phyloP scores from a whole-genome alignment of 2,888 invertebrate genomes.

The Magallana nippona region DNA sequence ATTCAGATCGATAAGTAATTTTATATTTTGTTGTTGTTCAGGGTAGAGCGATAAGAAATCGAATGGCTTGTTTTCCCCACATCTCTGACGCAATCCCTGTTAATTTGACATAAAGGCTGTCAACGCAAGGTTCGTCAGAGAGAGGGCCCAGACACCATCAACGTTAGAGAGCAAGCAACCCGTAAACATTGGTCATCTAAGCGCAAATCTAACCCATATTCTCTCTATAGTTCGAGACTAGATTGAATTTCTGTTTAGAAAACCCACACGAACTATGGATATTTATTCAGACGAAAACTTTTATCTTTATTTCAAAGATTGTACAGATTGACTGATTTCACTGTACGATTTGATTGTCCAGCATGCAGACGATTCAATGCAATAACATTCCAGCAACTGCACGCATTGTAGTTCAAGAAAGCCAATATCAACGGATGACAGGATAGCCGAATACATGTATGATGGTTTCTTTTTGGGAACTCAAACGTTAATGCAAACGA shows the following conservation, averaged over 20 bases:
- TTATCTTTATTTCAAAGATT: background rate
- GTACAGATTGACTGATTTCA: too few relatives aligned
- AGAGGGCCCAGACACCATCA: background rate
- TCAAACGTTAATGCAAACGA: too few relatives aligned
- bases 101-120: slow-evolving; percentile 27
- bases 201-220: background rate
- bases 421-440: too few relatives aligned
- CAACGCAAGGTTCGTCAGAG: slow-evolving; percentile 9
- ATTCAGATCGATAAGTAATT: slow-evolving; percentile 16
- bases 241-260: background rate
- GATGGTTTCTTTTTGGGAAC: too few relatives aligned
- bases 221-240: too few relatives aligned
- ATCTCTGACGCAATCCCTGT: slow-evolving; percentile 4
- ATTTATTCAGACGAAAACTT: slow-evolving; percentile 3
- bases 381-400: too few relatives aligned
- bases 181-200: slow-evolving; percentile 17
- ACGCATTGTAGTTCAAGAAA: too few relatives aligned
- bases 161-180: background rate
- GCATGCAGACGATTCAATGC: too few relatives aligned
- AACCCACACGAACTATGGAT: background rate
- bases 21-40: slow-evolving; percentile 24
- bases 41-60: slow-evolving; percentile 1
- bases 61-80: background rate
- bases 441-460: too few relatives aligned
- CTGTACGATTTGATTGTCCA: too few relatives aligned